phyloP scores from a whole-genome alignment of 2,113 vertebrate genomes.

The Heptranchias perlo region DNA sequence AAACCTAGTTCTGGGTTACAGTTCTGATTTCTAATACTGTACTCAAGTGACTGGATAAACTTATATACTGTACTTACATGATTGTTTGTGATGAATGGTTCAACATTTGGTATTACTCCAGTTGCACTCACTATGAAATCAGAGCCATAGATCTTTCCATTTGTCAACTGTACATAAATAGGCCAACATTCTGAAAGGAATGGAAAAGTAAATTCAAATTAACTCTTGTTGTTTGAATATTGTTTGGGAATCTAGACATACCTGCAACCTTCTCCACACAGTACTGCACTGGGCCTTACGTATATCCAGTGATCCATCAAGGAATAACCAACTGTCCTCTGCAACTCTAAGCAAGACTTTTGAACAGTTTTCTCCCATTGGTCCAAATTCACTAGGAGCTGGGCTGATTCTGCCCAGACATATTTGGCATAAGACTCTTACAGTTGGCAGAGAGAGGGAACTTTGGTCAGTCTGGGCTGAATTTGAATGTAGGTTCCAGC shows the following conservation, averaged over 20 bases:
- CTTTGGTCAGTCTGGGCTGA: neutral
- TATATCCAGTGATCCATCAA: neutral
- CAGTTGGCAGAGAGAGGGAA: neutral
- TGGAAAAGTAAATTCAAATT: neutral
- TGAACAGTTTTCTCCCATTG: neutral
- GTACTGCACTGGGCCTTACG: neutral
- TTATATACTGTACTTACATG: conserved; percentile 57
- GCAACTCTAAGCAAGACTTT: neutral
- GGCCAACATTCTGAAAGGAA: conserved; percentile 70
- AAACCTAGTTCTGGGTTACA: neutral
- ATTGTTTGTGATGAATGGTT: conserved; percentile 77
- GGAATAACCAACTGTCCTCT: neutral
- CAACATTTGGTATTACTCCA: conserved; percentile 78
- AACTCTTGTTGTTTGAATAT: neutral
- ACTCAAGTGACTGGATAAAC: neutral
- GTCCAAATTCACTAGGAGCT: too few relatives aligned
- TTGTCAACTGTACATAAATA: conserved; percentile 77
- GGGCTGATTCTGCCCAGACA: neutral
- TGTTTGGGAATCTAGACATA: neutral
- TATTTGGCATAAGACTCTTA: neutral
- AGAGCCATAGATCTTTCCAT: conserved; percentile 81
- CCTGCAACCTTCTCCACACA: neutral
- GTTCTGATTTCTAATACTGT: neutral
- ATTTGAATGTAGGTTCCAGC: neutral
- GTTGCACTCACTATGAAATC: conserved; percentile 91